Evolutionary conservation across 2,797 vertebrate species (phyloP), one percentile per base, ranked within the genome.

Genomic region (Synaphobranchus kaupii): DNA sequence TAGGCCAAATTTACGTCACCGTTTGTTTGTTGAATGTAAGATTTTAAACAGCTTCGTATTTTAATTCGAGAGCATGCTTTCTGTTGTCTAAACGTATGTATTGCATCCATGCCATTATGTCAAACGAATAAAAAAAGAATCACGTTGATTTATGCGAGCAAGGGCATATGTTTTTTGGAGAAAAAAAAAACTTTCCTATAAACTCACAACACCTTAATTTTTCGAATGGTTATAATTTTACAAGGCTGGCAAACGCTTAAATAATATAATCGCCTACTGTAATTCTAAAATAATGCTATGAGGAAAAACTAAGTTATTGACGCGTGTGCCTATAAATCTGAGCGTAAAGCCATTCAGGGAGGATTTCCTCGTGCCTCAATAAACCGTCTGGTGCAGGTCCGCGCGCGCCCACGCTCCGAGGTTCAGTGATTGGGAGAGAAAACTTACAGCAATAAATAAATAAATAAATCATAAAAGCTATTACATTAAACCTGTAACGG

Each of bases 401-500:
- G 28, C 78, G 58, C 73, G 28, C 78, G 76, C 87, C 87, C 84
- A 88, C 84, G 83, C 71, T 85, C 47, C 60, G 34, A 82, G 63
- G 80, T 31, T 71, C 63, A 56, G 58, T 56, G 60, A 88, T 82
- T 83, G 47, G 60, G 78, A 31, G 22, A 56, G 50, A 80, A 81
- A 85, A 83, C 86, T 54, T 50, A 60, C 20, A 82, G 48, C 81
- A 68, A 87, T 86, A 86, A 52, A 86, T 81, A 78, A 86, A 66
- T 85, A 83, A 80, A 82, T 85, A 63, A 71, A 68, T 28, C 66
- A 85, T 22, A 22, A 47, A 88, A 60, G 52, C 48, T 86, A 73
- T 83, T 88, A 85, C 80, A 86, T 54, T 76, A 86, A 88, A 86
- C 81, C 56, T 78, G 71, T 47, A 17, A 84, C 83, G 73, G 44